These are phyloP conservation scores for Muntiacus reevesi DNA, from an alignment of 2,113 vertebrate genomes.

Conservation along the genomic window DNA sequence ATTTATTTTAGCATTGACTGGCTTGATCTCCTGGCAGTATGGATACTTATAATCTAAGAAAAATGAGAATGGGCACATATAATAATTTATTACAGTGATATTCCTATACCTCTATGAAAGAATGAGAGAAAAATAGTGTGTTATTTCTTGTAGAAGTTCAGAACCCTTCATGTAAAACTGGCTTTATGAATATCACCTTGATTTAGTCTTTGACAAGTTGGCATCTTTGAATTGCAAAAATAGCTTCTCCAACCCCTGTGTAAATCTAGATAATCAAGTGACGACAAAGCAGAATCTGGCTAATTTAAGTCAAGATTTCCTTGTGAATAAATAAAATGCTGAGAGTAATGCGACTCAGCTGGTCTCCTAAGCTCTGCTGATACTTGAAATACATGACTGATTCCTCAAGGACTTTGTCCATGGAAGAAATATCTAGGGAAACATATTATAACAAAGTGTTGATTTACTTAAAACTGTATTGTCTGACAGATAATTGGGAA, in stretches of 20 bases:
- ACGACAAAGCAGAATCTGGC: constrained; percentile 61
- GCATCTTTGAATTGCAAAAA: constrained; percentile 72
- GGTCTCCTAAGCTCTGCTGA: constrained; percentile 50
- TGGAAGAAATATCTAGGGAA: constrained; percentile 18
- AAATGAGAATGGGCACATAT: neutral
- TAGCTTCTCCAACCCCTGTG: constrained; percentile 60
- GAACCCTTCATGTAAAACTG: constrained; percentile 49
- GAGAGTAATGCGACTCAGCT: constrained; percentile 48
- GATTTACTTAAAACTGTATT: constrained; percentile 17
- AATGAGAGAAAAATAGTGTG: constrained; percentile 42
- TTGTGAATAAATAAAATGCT: constrained; percentile 72
- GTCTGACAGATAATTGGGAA: neutral
- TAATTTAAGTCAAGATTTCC: constrained; percentile 73
- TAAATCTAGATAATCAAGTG: constrained; percentile 76
- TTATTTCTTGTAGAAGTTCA: constrained; percentile 32
- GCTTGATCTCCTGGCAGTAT: neutral
- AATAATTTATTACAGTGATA: constrained; percentile 12
- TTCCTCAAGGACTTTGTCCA: constrained; percentile 42
- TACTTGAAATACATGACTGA: constrained; percentile 56
- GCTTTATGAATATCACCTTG: constrained; percentile 72
- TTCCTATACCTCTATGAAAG: constrained; percentile 17
- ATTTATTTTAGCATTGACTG: neutral
- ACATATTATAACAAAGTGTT: constrained; percentile 34
- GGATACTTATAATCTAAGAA: neutral
- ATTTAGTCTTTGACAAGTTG: constrained; percentile 72